These are phyloP conservation scores for Dicyrtomina minuta DNA, from an alignment of 2,888 invertebrate genomes.

Conservation along the genomic window DNA sequence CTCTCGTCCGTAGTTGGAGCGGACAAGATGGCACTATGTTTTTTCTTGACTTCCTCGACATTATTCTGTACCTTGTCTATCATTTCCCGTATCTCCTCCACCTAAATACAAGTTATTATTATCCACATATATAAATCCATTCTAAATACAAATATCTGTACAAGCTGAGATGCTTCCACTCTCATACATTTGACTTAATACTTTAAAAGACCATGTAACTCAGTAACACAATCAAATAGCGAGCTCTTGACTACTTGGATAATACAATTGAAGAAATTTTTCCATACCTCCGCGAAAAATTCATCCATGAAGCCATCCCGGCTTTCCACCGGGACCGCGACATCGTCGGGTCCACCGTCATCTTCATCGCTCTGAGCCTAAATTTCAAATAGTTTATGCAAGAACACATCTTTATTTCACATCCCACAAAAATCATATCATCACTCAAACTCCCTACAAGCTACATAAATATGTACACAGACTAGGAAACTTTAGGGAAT, in stretches of 20 bases:
- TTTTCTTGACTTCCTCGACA: constrained; percentile 99
- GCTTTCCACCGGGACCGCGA: constrained; percentile 91
- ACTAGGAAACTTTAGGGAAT: no score
- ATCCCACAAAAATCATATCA: background rate
- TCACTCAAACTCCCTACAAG: no score
- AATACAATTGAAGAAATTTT: background rate
- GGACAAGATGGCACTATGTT: constrained; percentile 98
- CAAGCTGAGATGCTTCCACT: no score
- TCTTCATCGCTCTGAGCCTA: constrained; percentile 98
- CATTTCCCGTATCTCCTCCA: constrained; percentile 99
- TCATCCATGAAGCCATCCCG: constrained; percentile 97
- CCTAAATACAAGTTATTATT: constrained; percentile 63
- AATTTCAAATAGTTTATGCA: constrained; percentile 47
- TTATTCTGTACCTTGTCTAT: constrained; percentile 99
- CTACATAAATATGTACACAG: background rate
- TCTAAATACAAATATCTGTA: no score
- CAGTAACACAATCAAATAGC: no score
- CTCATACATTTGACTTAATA: no score
- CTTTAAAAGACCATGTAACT: no score
- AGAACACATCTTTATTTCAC: background rate
- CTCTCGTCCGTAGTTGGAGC: constrained; percentile 99
- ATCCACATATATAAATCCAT: background rate
- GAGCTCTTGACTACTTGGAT: no score
- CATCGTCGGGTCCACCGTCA: constrained; percentile 91
- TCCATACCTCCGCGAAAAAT: constrained; percentile 94